Evolutionary conservation across 2,888 invertebrate species (phyloP).

Genomic region (Serripes groenlandicus): DNA sequence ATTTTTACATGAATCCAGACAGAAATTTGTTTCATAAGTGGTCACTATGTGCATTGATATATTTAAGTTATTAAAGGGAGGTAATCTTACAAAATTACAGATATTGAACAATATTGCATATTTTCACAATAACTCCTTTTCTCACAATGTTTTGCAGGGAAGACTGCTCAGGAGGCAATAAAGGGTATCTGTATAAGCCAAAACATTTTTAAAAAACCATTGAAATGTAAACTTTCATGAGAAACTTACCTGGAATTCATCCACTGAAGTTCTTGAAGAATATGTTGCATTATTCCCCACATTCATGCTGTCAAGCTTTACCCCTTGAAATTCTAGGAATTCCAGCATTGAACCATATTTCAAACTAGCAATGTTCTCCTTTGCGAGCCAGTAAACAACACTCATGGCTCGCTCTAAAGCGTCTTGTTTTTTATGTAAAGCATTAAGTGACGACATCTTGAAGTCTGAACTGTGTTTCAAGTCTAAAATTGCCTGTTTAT

Average conservation of each 20-base stretch:
- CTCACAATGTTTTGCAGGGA: no score
- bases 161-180: no score
- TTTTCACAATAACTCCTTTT: no score
- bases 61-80: no score
- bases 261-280: conserved; percentile 18
- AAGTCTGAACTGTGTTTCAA: background rate
- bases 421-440: conserved; percentile 4
- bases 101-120: no score
- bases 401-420: conserved; percentile 20
- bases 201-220: no score
- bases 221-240: no score
- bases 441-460: background rate
- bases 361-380: conserved; percentile 15
- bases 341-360: conserved; percentile 9
- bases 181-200: no score
- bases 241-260: conserved; percentile 20
- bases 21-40: no score
- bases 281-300: conserved; percentile 28
- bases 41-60: no score
- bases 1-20: no score
- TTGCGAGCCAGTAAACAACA: conserved; percentile 21
- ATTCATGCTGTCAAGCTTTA: background rate
- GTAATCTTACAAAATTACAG: no score
- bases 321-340: conserved; percentile 16
- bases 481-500: conserved; percentile 1